These are phyloP conservation scores for Hydractinia echinata DNA, from an alignment of 30 jellyfish, hydroid and myxozoan genomes.

Conservation along the genomic window DNA sequence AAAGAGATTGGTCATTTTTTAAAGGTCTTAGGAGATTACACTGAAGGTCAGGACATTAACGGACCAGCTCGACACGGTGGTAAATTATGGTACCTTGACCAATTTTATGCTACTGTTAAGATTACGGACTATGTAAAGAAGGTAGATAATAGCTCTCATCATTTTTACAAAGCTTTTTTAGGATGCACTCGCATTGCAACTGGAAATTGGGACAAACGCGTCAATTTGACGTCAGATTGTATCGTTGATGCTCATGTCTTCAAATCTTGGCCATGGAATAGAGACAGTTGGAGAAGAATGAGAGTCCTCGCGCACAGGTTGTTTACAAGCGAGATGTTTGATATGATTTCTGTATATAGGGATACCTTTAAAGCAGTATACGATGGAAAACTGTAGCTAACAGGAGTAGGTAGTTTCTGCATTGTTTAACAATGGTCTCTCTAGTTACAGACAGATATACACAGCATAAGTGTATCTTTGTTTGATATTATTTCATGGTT, in stretches of 20 bases:
- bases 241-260: constrained; percentile 5
- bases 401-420: too few species aligned
- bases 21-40: not conserved
- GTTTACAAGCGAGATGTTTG: not conserved
- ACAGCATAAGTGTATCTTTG: too few species aligned
- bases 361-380: not conserved
- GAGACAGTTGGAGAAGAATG: not conserved
- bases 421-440: too few species aligned
- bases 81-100: constrained; percentile 7
- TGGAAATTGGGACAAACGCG: not conserved
- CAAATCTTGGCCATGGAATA: not conserved
- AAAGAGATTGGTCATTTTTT: not conserved
- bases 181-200: not conserved
- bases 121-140: not conserved
- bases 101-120: not conserved
- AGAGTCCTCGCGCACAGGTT: not conserved
- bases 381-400: not conserved
- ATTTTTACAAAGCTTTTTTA: not conserved
- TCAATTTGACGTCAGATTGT: not conserved
- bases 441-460: too few species aligned
- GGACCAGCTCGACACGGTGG: not conserved
- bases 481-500: too few species aligned
- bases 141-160: not conserved
- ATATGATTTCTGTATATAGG: not conserved
- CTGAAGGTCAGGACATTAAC: not conserved